phyloP scores from a whole-genome alignment of 2,113 vertebrate genomes.

The Stictonetta naevosa region DNA sequence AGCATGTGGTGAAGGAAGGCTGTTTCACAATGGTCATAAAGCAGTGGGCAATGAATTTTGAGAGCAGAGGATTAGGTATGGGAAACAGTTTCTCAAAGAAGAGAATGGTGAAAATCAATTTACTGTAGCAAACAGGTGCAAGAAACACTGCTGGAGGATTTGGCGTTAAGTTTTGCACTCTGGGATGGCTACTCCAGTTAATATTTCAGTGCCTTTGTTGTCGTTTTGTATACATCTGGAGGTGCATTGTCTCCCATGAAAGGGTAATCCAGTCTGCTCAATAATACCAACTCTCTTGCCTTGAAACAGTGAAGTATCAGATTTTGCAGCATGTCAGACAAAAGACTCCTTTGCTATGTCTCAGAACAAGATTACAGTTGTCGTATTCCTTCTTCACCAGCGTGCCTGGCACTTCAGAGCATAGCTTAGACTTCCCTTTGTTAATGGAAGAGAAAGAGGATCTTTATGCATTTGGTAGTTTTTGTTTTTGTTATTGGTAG shows the following conservation, averaged over 20 bases:
- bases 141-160: neutral
- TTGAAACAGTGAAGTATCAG: constrained; percentile 54
- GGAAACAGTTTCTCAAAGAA: neutral
- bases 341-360: constrained; percentile 26
- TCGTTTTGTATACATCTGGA: constrained; percentile 17
- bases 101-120: neutral
- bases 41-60: neutral
- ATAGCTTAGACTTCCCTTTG: constrained; percentile 44
- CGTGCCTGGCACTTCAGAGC: constrained; percentile 44
- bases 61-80: neutral
- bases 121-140: neutral
- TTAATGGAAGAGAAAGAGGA: constrained; percentile 24
- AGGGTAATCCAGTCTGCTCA: constrained; percentile 28
- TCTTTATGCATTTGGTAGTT: constrained; percentile 19
- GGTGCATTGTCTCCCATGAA: constrained; percentile 30
- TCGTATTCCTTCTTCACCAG: neutral
- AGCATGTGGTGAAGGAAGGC: neutral
- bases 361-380: constrained; percentile 30
- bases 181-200: constrained; percentile 1
- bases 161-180: neutral
- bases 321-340: constrained; percentile 42
- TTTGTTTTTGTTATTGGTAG: neutral
- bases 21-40: neutral
- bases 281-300: constrained; percentile 31
- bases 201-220: constrained; percentile 22